Conservation (phyloP, 2,888 invertebrate species). For the Cecidostiba fungosa region DNA sequence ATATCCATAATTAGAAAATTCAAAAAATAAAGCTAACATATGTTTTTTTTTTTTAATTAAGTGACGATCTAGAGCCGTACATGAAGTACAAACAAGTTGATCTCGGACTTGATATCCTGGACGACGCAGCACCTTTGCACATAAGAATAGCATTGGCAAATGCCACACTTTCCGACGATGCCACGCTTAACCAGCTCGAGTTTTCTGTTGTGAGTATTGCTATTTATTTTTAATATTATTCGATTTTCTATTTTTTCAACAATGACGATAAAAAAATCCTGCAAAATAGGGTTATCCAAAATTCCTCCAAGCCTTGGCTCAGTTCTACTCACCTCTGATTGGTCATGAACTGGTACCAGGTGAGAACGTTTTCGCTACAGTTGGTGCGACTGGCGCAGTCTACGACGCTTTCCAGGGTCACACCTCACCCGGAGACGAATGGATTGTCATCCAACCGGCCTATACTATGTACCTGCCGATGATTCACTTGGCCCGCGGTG, state of each 20-base stretch:
- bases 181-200: not conserved
- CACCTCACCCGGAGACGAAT: slow-evolving; percentile 92
- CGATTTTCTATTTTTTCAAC: not conserved
- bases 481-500: slow-evolving; percentile 93
- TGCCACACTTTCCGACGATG: not conserved
- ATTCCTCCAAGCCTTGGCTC: slow-evolving; percentile 90
- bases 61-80: not conserved
- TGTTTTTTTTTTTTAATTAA: not conserved
- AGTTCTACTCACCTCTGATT: slow-evolving; percentile 91
- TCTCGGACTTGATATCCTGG: not conserved
- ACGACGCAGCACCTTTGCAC: not conserved
- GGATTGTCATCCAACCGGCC: slow-evolving; percentile 98
- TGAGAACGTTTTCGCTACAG: slow-evolving; percentile 75
- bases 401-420: slow-evolving; percentile 93
- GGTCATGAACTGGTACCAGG: slow-evolving; percentile 89
- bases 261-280: slow-evolving; percentile 54
- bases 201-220: not conserved
- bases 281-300: slow-evolving; percentile 91
- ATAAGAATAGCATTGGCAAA: not conserved
- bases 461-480: slow-evolving; percentile 99
- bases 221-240: not conserved
- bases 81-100: not conserved
- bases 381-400: slow-evolving; percentile 96
- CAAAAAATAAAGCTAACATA: too few species aligned
- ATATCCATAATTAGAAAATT: too few species aligned